Percentiles rank a stretch among this genome's conserved stretches.
Conservation (phyloP, 35 echinoderm and acorn worm species). For the Lytechinus variegatus region DNA sequence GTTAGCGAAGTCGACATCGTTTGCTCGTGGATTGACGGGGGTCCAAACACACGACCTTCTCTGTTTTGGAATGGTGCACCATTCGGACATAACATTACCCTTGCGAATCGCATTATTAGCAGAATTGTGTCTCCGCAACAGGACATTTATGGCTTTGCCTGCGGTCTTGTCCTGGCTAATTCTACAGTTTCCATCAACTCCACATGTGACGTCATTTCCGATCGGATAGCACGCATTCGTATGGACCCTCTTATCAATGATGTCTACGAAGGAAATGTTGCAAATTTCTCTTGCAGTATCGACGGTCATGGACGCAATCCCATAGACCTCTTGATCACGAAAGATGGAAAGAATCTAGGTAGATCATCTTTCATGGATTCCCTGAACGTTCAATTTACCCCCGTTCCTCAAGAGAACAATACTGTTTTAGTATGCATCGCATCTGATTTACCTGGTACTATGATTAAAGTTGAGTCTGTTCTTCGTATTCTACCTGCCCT, state of each 20-base stretch:
- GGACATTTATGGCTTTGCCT: neutral
- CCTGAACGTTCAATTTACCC: neutral
- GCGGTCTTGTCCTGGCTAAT: neutral
- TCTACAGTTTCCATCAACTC: neutral
- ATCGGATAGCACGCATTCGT: neutral
- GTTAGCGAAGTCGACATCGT: neutral
- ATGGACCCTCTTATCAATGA: neutral
- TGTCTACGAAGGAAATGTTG: neutral
- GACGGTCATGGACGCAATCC: neutral
- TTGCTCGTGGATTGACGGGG: neutral
- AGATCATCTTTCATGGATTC: neutral
- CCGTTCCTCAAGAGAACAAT: slow-evolving; percentile 23
- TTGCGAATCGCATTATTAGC: neutral
- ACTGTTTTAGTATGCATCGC: slow-evolving; percentile 9
- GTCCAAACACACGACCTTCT: neutral
- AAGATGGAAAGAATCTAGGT: neutral
- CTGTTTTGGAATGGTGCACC: neutral
- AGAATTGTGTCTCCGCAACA: neutral
- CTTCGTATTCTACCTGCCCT: slow-evolving; percentile 6
- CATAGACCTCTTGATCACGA: neutral
- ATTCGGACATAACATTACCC: neutral
- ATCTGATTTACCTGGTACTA: neutral
- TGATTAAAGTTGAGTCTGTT: neutral
- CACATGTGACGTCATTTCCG: neutral
- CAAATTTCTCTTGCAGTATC: slow-evolving; percentile 22